Conservation (phyloP, 2,888 invertebrate genomes). For the Zonitis immaculata region DNA sequence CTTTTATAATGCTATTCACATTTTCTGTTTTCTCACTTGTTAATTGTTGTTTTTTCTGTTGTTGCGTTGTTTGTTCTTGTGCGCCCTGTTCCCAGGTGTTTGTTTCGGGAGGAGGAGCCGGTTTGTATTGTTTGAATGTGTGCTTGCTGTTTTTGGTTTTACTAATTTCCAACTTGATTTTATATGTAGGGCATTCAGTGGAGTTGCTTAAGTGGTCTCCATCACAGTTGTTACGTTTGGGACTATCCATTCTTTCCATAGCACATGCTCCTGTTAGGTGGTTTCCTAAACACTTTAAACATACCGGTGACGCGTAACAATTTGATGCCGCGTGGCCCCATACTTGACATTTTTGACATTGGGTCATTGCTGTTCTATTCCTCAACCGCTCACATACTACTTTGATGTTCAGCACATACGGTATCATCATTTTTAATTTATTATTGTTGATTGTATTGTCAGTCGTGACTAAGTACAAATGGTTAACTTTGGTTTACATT, state of each 20-base stretch:
- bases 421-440: not conserved
- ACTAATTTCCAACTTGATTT: not conserved
- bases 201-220: not conserved
- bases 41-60: not conserved
- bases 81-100: too few relatives aligned
- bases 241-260: not conserved
- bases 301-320: not conserved
- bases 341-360: slow-evolving; percentile 4
- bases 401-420: not conserved
- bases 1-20: not conserved
- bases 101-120: not conserved
- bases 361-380: not conserved
- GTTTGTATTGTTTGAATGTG: not conserved
- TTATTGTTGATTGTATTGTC: not conserved
- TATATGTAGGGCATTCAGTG: not conserved
- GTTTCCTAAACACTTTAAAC: slow-evolving; percentile 1
- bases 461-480: not conserved
- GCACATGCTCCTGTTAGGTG: not conserved
- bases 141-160: not conserved
- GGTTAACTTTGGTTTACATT: not conserved
- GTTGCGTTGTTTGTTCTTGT: not conserved
- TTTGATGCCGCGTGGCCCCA: slow-evolving; percentile 2
- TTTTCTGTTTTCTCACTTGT: not conserved
- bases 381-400: not conserved
- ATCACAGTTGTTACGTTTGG: not conserved